Conservation (phyloP, 2,888 invertebrate genomes). For the Platycnemis pennipes region DNA sequence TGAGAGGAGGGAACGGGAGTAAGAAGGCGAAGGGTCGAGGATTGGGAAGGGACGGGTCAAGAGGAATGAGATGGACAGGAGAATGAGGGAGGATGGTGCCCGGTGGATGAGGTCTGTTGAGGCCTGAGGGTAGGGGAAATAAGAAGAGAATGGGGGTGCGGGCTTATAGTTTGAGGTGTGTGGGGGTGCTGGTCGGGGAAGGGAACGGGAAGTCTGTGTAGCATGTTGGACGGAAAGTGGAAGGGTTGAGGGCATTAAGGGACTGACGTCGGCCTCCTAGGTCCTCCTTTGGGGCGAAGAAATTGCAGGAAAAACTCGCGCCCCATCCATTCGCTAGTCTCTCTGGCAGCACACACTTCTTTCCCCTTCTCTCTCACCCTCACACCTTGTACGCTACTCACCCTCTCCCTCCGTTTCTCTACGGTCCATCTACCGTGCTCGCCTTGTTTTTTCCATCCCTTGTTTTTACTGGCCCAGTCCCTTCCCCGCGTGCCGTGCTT, state of each 20-base stretch:
- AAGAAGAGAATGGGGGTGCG: too few species aligned
- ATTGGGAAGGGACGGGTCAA: not conserved
- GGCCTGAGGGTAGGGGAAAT: too few species aligned
- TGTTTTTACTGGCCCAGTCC: not conserved
- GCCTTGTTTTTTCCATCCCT: not conserved
- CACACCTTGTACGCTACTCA: too few species aligned
- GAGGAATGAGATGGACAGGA: too few species aligned
- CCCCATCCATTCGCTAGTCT: slow-evolving; percentile 38
- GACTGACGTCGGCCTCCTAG: not conserved
- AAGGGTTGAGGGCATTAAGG: not conserved
- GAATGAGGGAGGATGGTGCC: too few species aligned
- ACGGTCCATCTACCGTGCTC: slow-evolving; percentile 14
- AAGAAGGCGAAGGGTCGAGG: not conserved
- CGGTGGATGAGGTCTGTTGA: too few species aligned
- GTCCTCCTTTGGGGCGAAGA: slow-evolving; percentile 1
- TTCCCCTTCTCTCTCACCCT: not conserved
- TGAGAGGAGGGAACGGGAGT: slow-evolving; percentile 7
- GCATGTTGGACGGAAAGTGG: too few species aligned
- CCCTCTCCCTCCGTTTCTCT: not conserved
- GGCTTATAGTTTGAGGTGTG: too few species aligned
- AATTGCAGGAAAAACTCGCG: slow-evolving; percentile 37
- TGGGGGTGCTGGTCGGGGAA: too few species aligned
- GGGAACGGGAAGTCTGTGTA: too few species aligned
- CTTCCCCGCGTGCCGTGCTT: not conserved
- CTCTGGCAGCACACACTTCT: not conserved